A percentile compares a stretch with the other conserved stretches of the same genome.
Conservation (phyloP, 2,888 invertebrate genomes). For the Hipparchia semele region DNA sequence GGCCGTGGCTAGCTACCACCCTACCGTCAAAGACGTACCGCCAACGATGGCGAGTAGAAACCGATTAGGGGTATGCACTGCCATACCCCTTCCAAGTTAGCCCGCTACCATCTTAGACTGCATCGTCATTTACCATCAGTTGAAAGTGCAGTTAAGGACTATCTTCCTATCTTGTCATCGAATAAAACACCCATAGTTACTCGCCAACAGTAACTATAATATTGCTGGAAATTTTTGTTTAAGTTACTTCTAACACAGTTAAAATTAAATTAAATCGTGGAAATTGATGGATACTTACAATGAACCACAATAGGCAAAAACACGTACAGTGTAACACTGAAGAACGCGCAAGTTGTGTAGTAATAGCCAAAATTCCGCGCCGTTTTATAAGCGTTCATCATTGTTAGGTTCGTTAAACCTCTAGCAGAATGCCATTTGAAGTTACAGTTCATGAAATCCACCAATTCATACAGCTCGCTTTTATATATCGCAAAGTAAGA, state of each 20-base stretch:
- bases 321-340: slow-evolving; percentile 68
- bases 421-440: slow-evolving; percentile 68
- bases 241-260: too few species aligned
- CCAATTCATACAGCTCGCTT: slow-evolving; percentile 57
- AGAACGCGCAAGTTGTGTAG: slow-evolving; percentile 69
- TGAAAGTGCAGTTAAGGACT: too few species aligned
- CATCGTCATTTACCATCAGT: too few species aligned
- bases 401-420: slow-evolving; percentile 73
- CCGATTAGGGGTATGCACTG: too few species aligned
- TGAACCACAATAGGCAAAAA: slow-evolving; percentile 59
- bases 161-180: too few species aligned
- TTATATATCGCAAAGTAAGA: slow-evolving; percentile 61
- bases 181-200: too few species aligned
- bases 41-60: too few species aligned
- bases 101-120: too few species aligned
- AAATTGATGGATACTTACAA: slow-evolving; percentile 57
- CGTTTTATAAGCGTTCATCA: slow-evolving; percentile 57
- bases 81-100: too few species aligned
- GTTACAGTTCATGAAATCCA: slow-evolving; percentile 59
- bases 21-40: too few species aligned
- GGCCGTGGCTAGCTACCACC: too few species aligned
- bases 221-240: not conserved
- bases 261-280: not conserved
- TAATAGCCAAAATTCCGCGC: slow-evolving; percentile 64
- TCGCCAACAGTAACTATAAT: not conserved